Evolutionary conservation across 2,888 invertebrate species (phyloP).

Genomic region (Sphaerophoria rueppellii): DNA sequence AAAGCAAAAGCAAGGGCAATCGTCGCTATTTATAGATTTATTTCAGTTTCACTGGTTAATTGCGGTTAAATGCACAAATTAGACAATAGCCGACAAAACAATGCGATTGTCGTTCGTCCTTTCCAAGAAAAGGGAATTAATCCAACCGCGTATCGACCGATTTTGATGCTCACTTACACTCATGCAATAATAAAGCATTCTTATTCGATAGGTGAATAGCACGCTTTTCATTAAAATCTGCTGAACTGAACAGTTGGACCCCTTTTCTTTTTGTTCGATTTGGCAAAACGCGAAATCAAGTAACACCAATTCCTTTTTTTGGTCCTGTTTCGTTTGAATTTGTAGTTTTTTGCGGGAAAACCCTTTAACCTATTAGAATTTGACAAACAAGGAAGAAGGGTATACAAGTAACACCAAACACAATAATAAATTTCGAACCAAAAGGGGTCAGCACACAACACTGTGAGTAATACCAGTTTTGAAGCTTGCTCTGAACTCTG

Average conservation of each 20-base stretch:
- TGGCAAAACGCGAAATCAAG: constrained; percentile 1
- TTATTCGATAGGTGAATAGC: constrained; percentile 46
- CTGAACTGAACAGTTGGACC: constrained; percentile 14
- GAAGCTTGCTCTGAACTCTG: neutral
- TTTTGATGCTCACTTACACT: constrained; percentile 1
- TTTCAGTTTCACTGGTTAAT: constrained; percentile 43
- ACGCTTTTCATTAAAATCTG: constrained; percentile 37
- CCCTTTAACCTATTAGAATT: constrained; percentile 34
- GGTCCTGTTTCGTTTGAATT: constrained; percentile 4
- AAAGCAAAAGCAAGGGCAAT: constrained; percentile 23
- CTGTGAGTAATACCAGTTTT: constrained; percentile 58
- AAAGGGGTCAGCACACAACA: constrained; percentile 55
- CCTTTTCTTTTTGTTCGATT: constrained; percentile 15
- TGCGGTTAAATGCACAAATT: constrained; percentile 66
- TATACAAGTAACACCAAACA: constrained; percentile 23
- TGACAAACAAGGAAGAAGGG: neutral
- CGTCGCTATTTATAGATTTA: constrained; percentile 27
- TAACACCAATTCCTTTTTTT: constrained; percentile 30
- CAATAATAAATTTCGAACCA: constrained; percentile 5
- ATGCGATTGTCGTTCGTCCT: constrained; percentile 2
- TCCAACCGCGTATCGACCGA: neutral
- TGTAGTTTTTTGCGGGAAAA: constrained; percentile 51
- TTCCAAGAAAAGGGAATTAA: constrained; percentile 26
- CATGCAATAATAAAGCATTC: constrained; percentile 28
- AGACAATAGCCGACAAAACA: constrained; percentile 49